These are phyloP conservation scores for Falco columbarius DNA, from an alignment of 2,797 vertebrate genomes.

Conservation along the genomic window DNA sequence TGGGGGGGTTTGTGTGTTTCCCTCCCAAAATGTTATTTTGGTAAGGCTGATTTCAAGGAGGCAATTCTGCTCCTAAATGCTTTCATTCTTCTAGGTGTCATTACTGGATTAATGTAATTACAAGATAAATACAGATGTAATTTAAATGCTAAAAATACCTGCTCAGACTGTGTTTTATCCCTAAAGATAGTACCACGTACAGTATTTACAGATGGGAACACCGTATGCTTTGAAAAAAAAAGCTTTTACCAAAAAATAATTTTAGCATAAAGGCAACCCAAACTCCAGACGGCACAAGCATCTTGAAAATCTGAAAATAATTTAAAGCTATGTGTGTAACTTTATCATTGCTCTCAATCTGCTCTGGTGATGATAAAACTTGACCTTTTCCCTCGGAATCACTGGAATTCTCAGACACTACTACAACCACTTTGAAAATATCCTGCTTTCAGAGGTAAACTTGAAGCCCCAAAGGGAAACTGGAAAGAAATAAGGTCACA, in stretches of 20 bases:
- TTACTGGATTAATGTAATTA: slow-evolving; percentile 14
- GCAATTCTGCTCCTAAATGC: neutral
- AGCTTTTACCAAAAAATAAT: neutral
- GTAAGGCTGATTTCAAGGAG: neutral
- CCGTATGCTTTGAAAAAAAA: neutral
- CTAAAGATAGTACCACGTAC: neutral
- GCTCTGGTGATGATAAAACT: neutral
- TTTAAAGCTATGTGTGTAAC: neutral
- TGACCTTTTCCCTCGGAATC: neutral
- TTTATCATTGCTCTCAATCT: neutral
- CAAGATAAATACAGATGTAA: neutral
- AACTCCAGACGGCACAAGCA: neutral
- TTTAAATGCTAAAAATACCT: neutral
- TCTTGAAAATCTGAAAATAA: neutral
- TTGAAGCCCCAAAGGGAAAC: neutral
- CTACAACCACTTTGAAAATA: neutral
- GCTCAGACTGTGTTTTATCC: neutral
- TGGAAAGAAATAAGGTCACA: neutral
- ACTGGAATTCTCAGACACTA: neutral
- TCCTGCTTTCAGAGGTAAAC: neutral
- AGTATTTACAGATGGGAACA: slow-evolving; percentile 4
- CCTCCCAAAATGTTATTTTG: neutral
- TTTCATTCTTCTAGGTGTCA: neutral
- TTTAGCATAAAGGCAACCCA: neutral
- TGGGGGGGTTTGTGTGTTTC: neutral